Evolutionary conservation across 2,113 vertebrate genomes (phyloP).

Genomic region (Petroica traversi): DNA sequence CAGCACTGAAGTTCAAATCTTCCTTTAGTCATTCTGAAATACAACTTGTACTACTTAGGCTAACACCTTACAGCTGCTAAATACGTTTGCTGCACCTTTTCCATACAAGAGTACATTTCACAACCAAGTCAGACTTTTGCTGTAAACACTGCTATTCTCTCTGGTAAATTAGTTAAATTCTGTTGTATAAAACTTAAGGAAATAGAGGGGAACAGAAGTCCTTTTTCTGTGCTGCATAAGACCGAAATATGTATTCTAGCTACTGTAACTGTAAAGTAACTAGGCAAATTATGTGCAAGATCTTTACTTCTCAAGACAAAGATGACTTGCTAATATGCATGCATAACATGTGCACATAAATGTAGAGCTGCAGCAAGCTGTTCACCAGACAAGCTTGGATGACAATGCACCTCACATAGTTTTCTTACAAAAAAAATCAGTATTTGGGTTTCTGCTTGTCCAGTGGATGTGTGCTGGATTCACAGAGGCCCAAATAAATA

Average conservation of each 20-base stretch:
- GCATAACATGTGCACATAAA: conserved; percentile 66
- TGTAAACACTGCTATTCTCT: background rate
- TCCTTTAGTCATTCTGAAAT: background rate
- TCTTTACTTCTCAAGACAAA: conserved; percentile 72
- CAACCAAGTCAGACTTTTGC: background rate
- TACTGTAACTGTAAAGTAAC: conserved; percentile 62
- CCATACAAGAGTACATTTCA: background rate
- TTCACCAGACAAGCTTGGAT: conserved; percentile 59
- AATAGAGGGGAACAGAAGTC: background rate
- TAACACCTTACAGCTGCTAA: background rate
- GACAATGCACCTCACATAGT: conserved; percentile 65
- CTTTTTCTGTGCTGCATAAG: background rate
- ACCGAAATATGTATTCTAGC: conserved; percentile 29
- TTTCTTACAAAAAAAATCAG: background rate
- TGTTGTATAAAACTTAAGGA: background rate
- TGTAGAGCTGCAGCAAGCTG: conserved; percentile 53
- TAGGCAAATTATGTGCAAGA: conserved; percentile 66
- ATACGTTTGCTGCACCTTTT: background rate
- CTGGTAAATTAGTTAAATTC: background rate
- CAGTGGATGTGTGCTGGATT: conserved; percentile 42
- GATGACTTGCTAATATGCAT: conserved; percentile 72
- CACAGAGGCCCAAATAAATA: conserved; percentile 9
- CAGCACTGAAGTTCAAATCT: background rate
- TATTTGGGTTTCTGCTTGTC: conserved; percentile 51
- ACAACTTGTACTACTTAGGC: background rate